Percentiles rank a stretch among this genome's conserved stretches.
Conservation (phyloP, 2,113 vertebrate genomes). For the Pterocles orientalis region DNA sequence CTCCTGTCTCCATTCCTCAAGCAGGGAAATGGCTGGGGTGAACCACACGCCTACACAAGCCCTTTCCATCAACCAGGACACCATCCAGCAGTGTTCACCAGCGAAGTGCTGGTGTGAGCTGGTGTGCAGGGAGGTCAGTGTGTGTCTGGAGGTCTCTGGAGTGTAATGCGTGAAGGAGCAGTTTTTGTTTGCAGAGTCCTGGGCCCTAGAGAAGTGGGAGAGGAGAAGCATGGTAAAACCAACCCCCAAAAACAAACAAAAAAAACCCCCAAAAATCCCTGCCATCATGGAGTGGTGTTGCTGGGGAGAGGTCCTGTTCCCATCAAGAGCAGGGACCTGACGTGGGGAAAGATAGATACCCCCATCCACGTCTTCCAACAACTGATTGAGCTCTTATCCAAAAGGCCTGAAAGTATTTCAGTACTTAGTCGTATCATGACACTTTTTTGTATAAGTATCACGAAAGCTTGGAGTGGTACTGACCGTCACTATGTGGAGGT, state of each 20-base stretch:
- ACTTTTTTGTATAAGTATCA: not conserved
- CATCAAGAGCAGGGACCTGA: not conserved
- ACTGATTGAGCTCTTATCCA: not conserved
- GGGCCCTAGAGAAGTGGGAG: not conserved
- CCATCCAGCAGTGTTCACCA: not conserved
- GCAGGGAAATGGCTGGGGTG: not conserved
- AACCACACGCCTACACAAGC: accelerated
- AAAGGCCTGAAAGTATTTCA: not conserved
- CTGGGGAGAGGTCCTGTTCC: not conserved
- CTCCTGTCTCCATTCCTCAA: not conserved
- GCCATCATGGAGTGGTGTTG: not conserved
- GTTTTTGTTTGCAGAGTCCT: not conserved
- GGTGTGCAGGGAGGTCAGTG: not conserved
- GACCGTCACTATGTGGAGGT: not conserved
- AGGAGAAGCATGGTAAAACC: not conserved
- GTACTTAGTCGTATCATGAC: not conserved
- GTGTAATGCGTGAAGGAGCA: not conserved
- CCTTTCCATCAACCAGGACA: not conserved
- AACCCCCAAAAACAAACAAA: not conserved
- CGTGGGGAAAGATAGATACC: not conserved
- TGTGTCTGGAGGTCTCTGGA: not conserved
- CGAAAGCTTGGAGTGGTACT: not conserved
- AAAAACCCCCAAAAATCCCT: not conserved
- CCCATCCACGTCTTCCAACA: not conserved
- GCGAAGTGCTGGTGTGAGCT: not conserved